These are phyloP conservation scores for Rhabdornis inornatus DNA, from an alignment of 2,113 vertebrate genomes.

Conservation along the genomic window DNA sequence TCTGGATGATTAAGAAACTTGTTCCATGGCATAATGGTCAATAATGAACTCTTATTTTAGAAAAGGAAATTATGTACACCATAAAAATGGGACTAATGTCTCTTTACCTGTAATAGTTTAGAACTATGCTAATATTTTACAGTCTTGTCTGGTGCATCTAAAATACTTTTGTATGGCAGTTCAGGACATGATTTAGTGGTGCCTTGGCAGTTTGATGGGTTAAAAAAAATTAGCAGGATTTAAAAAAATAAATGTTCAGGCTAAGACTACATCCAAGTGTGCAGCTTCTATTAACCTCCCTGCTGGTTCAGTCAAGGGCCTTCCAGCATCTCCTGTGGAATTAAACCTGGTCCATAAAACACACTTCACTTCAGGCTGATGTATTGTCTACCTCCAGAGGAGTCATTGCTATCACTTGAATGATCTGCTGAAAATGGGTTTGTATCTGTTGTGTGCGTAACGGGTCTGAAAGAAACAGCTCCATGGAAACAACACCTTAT, in stretches of 20 bases:
- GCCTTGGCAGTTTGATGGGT: not conserved
- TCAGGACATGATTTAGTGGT: not conserved
- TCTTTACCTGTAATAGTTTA: not conserved
- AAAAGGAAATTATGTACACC: not conserved
- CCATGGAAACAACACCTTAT: slow-evolving; percentile 21
- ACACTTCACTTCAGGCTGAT: not conserved
- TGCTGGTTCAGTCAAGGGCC: not conserved
- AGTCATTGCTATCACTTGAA: slow-evolving; percentile 48
- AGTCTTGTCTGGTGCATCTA: not conserved
- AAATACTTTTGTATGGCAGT: not conserved
- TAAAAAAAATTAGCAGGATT: not conserved
- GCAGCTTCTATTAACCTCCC: not conserved
- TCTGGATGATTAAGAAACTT: not conserved
- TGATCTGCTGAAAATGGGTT: slow-evolving; percentile 41
- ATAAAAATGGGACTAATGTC: not conserved
- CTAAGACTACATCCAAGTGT: not conserved
- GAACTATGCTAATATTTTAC: not conserved
- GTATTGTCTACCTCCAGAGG: not conserved
- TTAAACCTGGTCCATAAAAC: slow-evolving; percentile 1
- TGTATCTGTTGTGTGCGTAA: slow-evolving; percentile 21
- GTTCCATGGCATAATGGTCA: not conserved
- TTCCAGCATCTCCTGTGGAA: not conserved
- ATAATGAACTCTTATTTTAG: not conserved
- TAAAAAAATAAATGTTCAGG: not conserved
- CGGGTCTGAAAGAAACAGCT: slow-evolving; percentile 54